Evolutionary conservation across 2,113 vertebrate species (phyloP).

Genomic region (Shinisaurus crocodilurus): DNA sequence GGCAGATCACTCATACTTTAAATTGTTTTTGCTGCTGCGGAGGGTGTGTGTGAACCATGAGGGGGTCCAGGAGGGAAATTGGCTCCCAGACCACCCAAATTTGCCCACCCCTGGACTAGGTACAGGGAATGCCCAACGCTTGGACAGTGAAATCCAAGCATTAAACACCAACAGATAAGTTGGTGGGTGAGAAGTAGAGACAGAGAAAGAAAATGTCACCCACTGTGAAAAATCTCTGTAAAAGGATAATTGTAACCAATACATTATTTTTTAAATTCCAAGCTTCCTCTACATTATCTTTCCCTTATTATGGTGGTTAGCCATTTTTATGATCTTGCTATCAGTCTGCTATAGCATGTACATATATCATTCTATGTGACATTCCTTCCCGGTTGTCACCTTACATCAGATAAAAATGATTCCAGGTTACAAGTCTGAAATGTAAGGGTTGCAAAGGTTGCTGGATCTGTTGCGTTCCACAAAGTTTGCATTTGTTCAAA

Average conservation of each 20-base stretch:
- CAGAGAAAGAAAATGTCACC: not conserved
- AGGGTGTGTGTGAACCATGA: too few relatives aligned
- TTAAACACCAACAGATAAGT: not conserved
- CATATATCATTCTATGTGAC: not conserved
- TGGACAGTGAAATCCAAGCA: not conserved
- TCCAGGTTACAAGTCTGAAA: constrained; percentile 78
- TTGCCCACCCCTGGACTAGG: too few relatives aligned
- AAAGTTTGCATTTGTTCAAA: constrained; percentile 66
- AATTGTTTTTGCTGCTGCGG: too few relatives aligned
- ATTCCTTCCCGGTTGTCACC: not conserved
- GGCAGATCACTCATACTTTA: too few relatives aligned
- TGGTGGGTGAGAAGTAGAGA: not conserved
- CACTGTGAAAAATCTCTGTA: not conserved
- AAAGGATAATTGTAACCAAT: not conserved
- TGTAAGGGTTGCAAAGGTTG: constrained; percentile 40
- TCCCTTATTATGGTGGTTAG: not conserved
- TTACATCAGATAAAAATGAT: constrained; percentile 77
- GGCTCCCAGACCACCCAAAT: too few relatives aligned
- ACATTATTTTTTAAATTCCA: not conserved
- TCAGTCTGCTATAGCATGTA: not conserved
- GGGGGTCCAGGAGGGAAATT: too few relatives aligned
- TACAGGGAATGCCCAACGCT: too few relatives aligned
- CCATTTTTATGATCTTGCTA: not conserved
- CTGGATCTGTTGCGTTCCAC: constrained; percentile 58
- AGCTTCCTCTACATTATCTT: not conserved